Evolutionary conservation across 2,797 vertebrate genomes (phyloP), one percentile per base, ranked within the genome.

Genomic region (Phoxinus dragarum): DNA sequence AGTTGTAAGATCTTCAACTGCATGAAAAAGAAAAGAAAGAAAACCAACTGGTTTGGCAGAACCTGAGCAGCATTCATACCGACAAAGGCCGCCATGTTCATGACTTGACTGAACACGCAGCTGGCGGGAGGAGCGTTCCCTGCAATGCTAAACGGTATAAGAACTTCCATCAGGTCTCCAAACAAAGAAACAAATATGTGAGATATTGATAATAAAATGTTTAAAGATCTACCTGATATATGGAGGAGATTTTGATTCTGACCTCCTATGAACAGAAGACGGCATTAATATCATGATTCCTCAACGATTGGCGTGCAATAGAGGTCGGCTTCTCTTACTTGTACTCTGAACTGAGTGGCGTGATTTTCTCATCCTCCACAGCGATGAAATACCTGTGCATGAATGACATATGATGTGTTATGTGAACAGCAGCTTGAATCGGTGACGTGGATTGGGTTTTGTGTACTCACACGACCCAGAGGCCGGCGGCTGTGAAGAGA

Each of bases 31-130:
- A 49, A 17, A 52, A 6, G 38, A 40, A 49, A 68, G 27, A 49
- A 75, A 81, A 74, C 40, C 64, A 84, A 31, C 34, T 68, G 17
- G 16, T 11, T 40, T 52, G 38, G 68, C 3, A 61, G 31, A 56
- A n/a, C 69, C 72, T n/a, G 80, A 73, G 80, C 38, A 69, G 7
- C 34, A 68, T 52, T 80, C 95, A 91, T 95, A 98, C 97, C 97
- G 91, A 96, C 93, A 91, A 98, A 97, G 0, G 96, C 97, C 16
- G 96, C 94, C 95, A 98, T 94, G 93, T 97, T 98, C 96, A 97
- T 96, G 85, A 98, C 95, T 94, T 97, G 96, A 82, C 97, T 97
- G 90, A 99, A 98, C 88, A 98, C 93, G 67, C 97, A 98, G 94
- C 98, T 99, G 82, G 96, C 97, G 21, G 97, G 97, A 49, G 97